phyloP scores from a whole-genome alignment of 92 coral and sea anemone genomes.

The Nematostella vectensis region DNA sequence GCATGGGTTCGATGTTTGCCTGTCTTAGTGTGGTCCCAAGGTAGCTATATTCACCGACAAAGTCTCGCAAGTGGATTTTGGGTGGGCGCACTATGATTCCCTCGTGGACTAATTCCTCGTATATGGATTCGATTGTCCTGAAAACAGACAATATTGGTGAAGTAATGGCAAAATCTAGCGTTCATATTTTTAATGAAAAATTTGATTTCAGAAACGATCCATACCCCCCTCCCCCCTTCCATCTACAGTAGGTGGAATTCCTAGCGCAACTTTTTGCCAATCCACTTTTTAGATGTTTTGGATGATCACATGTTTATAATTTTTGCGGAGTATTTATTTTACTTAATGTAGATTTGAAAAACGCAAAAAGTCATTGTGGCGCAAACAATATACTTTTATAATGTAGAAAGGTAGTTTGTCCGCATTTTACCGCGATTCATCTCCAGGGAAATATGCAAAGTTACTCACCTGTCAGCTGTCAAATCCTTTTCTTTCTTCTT shows the following conservation, averaged over 20 bases:
- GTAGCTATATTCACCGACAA: slow-evolving; percentile 90
- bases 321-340: too few relatives aligned
- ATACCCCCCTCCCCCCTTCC: background rate
- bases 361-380: too few relatives aligned
- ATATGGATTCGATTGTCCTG: slow-evolving; percentile 87
- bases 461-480: slow-evolving; percentile 81
- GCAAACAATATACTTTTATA: too few relatives aligned
- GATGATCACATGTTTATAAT: too few relatives aligned
- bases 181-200: too few relatives aligned
- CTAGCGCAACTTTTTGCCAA: too few relatives aligned
- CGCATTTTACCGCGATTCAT: too few relatives aligned
- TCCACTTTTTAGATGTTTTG: too few relatives aligned
- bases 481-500: slow-evolving; percentile 97
- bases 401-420: too few relatives aligned
- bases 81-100: slow-evolving; percentile 87
- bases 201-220: too few relatives aligned
- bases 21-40: slow-evolving; percentile 96
- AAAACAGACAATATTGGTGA: background rate
- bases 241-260: background rate
- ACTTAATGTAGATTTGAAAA: too few relatives aligned
- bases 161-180: background rate
- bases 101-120: slow-evolving; percentile 91
- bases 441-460: too few relatives aligned
- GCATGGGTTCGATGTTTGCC: slow-evolving; percentile 99
- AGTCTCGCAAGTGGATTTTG: slow-evolving; percentile 65